Conservation (phyloP, 1,140 invertebrate genomes). For the Scaptodrosophila lebanonensis region DNA sequence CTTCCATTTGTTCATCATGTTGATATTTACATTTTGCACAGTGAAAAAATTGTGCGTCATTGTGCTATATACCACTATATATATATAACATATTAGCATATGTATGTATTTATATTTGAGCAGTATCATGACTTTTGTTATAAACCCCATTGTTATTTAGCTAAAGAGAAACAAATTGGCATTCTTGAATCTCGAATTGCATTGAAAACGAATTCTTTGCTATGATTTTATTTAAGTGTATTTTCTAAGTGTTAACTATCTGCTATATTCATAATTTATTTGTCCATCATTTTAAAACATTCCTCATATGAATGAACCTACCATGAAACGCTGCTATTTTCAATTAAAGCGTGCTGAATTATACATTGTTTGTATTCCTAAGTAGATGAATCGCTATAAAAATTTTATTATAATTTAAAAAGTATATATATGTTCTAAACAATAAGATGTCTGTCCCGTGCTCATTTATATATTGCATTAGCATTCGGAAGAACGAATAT, state of each 20-base stretch:
- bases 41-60: not conserved
- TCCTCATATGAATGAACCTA: no score
- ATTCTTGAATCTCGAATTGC: no score
- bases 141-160: conserved; percentile 1
- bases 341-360: conserved; percentile 33
- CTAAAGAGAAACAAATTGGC: no score
- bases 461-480: no score
- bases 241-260: conserved; percentile 52
- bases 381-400: conserved; percentile 3
- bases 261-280: no score
- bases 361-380: not conserved
- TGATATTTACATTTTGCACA: conserved; percentile 16
- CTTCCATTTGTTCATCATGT: conserved; percentile 29
- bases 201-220: not conserved
- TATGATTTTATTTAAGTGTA: conserved; percentile 26
- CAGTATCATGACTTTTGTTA: not conserved
- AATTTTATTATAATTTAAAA: no score
- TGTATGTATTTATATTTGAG: no score
- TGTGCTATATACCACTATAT: conserved; percentile 39
- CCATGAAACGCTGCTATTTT: conserved; percentile 14
- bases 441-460: no score
- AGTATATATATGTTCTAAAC: no score
- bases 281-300: no score
- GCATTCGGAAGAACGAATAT: no score
- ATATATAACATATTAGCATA: no score